Conservation (phyloP, 2,888 invertebrate genomes). For the Muschampia plurimacula region DNA sequence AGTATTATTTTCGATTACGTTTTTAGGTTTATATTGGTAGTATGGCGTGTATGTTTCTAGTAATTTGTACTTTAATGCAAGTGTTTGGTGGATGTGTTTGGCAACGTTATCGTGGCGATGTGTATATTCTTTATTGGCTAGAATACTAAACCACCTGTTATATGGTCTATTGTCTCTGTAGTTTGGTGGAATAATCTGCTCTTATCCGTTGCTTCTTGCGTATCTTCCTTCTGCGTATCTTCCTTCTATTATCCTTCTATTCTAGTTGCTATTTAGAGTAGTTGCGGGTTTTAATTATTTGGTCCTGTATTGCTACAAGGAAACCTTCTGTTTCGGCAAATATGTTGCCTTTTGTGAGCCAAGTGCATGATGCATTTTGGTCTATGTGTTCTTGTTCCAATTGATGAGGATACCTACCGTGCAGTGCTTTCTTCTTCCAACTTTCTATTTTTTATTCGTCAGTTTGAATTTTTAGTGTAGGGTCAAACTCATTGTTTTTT, state of each 20-base stretch:
- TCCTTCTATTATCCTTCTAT: too few species aligned
- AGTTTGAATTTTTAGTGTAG: background rate
- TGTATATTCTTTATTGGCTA: conserved; percentile 40
- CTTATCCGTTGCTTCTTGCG: conserved; percentile 29
- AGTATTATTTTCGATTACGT: conserved; percentile 17
- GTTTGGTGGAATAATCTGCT: conserved; percentile 25
- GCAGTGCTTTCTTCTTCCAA: conserved; percentile 3
- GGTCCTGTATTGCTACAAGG: conserved; percentile 9
- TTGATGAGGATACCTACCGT: conserved; percentile 28
- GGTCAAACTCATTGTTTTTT: conserved; percentile 6
- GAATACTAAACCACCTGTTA: background rate
- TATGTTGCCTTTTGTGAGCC: too few species aligned
- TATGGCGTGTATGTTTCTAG: conserved; percentile 10
- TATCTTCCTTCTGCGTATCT: too few species aligned
- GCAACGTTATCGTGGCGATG: conserved; percentile 39
- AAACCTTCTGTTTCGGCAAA: too few species aligned
- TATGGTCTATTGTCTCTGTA: conserved; percentile 20
- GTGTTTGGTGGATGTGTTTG: conserved; percentile 26
- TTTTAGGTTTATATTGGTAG: conserved; percentile 17
- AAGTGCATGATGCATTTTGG: conserved; percentile 8
- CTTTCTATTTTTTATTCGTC: background rate
- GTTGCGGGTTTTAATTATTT: conserved; percentile 26
- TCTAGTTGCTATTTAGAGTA: conserved; percentile 24
- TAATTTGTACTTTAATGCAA: conserved; percentile 59
- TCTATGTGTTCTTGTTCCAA: conserved; percentile 23